Evolutionary conservation across 1,140 invertebrate genomes (phyloP).

Genomic region (Aphaenogaster floridana): DNA sequence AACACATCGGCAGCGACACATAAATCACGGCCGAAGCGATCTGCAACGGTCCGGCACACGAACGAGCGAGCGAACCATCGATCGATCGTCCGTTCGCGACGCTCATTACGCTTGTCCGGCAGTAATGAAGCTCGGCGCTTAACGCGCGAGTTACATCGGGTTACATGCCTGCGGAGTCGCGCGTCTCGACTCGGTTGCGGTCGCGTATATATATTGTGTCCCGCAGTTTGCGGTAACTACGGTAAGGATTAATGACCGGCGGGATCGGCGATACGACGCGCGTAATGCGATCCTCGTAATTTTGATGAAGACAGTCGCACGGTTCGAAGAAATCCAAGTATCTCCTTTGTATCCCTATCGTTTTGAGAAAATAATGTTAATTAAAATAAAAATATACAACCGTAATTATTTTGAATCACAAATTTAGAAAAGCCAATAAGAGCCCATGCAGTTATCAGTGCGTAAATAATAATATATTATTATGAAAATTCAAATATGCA

Average conservation of each 20-base stretch:
- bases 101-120: slow-evolving; percentile 18
- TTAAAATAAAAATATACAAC: not conserved
- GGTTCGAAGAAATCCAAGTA: not conserved
- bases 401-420: too few species aligned
- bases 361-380: not conserved
- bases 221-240: slow-evolving; percentile 12
- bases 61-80: not conserved
- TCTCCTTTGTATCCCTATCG: too few species aligned
- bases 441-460: too few species aligned
- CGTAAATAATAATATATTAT: too few species aligned
- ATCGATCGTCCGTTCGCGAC: slow-evolving; percentile 18
- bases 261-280: not conserved
- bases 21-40: slow-evolving; percentile 29
- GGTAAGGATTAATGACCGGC: slow-evolving; percentile 35
- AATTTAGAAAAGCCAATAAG: too few species aligned
- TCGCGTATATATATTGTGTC: not conserved
- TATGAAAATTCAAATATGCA: too few species aligned
- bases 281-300: not conserved
- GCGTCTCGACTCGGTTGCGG: slow-evolving; percentile 19
- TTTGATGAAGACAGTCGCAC: not conserved
- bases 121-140: slow-evolving; percentile 23
- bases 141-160: slow-evolving; percentile 26
- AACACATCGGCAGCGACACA: not conserved
- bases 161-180: slow-evolving; percentile 47
- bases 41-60: not conserved